phyloP scores from a whole-genome alignment of 2,113 vertebrate species.

The Elaphurus davidianus region DNA sequence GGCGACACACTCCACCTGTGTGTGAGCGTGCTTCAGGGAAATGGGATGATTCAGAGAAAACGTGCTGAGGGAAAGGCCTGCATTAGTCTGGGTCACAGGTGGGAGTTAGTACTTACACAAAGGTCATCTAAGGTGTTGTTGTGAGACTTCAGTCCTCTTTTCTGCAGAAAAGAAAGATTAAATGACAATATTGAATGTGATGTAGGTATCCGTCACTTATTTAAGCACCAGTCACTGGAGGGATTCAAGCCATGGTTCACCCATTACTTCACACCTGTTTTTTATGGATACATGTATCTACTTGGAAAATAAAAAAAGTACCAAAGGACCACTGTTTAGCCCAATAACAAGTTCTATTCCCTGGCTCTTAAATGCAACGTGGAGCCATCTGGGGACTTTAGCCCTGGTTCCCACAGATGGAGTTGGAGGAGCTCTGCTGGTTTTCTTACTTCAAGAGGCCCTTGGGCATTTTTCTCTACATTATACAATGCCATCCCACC shows the following conservation, averaged over 20 bases:
- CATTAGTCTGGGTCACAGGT: not conserved
- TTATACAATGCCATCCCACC: not conserved
- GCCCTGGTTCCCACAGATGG: not conserved
- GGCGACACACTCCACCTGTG: rapidly evolving
- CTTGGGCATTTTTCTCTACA: not conserved
- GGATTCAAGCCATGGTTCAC: not conserved
- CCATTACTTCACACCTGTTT: not conserved
- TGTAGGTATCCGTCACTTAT: not conserved
- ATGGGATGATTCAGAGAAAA: not conserved
- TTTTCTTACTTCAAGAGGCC: not conserved
- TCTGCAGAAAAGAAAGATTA: slow-evolving; percentile 13
- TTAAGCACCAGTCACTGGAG: not conserved
- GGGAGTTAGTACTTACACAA: slow-evolving; percentile 36
- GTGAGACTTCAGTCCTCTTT: not conserved
- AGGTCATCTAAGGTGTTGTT: not conserved
- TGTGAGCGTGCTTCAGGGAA: not conserved
- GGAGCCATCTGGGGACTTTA: not conserved
- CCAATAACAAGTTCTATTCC: not conserved
- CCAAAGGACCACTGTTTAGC: not conserved
- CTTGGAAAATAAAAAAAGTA: not conserved
- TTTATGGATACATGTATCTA: not conserved
- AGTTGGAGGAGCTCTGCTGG: not conserved
- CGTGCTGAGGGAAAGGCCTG: rapidly evolving
- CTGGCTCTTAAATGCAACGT: not conserved
- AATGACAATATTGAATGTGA: not conserved